Evolutionary conservation across 2,888 invertebrate species (phyloP).

Genomic region (Athalia circularis): DNA sequence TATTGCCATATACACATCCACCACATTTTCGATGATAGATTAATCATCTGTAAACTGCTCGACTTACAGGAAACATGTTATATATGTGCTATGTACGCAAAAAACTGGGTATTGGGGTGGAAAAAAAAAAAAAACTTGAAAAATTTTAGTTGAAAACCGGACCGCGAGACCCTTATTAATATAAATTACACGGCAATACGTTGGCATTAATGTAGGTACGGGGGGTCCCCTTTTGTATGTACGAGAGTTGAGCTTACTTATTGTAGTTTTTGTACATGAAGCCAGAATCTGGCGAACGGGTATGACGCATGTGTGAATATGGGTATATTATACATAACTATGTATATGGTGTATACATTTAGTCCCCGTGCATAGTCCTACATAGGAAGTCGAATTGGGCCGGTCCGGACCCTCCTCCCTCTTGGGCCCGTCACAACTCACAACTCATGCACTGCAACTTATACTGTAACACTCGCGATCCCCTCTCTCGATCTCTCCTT

Average conservation of each 20-base stretch:
- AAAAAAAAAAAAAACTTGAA: slow-evolving; percentile 10
- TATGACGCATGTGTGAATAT: slow-evolving; percentile 45
- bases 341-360: slow-evolving; percentile 10
- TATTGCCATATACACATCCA: no score
- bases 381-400: slow-evolving; percentile 48
- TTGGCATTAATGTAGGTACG: slow-evolving; percentile 47
- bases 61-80: background rate
- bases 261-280: slow-evolving; percentile 10
- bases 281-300: slow-evolving; percentile 47
- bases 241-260: slow-evolving; percentile 45
- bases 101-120: background rate
- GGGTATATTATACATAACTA: slow-evolving; percentile 29
- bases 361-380: background rate
- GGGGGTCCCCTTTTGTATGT: slow-evolving; percentile 49
- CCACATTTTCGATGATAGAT: no score
- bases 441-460: slow-evolving; percentile 15
- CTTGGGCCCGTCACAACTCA: slow-evolving; percentile 59
- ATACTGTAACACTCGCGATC: slow-evolving; percentile 22
- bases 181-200: slow-evolving; percentile 54
- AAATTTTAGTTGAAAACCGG: background rate
- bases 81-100: background rate
- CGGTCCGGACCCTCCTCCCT: slow-evolving; percentile 55
- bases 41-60: background rate
- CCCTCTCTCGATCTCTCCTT: slow-evolving; percentile 4
- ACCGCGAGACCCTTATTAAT: slow-evolving; percentile 43